Evolutionary conservation across 2,888 invertebrate species (phyloP), one percentile per base, ranked within the genome.

Genomic region (Neoscelio sp.): DNA sequence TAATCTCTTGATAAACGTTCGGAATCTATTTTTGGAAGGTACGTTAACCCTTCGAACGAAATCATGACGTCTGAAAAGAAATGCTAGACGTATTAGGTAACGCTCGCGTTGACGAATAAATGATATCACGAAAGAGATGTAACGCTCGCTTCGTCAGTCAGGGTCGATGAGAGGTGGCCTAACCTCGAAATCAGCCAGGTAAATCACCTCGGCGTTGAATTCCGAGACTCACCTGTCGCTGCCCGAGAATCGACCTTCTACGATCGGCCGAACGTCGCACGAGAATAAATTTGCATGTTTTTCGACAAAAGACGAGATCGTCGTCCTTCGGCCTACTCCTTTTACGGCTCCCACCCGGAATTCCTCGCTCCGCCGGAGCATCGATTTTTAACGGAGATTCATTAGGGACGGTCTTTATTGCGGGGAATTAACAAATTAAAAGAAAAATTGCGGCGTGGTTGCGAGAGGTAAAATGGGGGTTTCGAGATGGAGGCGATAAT

Each of bases 261-360:
- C 81, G 82, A 81, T 85, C 82, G 82, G 80, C 76, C 81, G 82
- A 65, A 81, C 81, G 74, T 80, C 85, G 82, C 83, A 84, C 84
- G 78, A 83, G 87, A 87, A 88, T 87, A 88, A 86, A 86, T 88
- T 88, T 85, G 84, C 86, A 88, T 87, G 81, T 84, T 76, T 73
- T 62, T 81, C 83, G 84, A 86, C 85, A 86, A 85, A 86, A 86
- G 87, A 81, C 84, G 84, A 82, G 85, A 83, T 84, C 86, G 84
- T 67, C 81, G 87, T 82, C 87, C 87, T 87, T 87, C 86, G 81
- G 54, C 73, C 46, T 80, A 48, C 82, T 83, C 83, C 84, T 85
- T 85, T 83, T 83, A 82, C 84, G 76, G 77, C 75, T 80, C 71
- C 78, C 76, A 75, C 82, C 82, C 80, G 83, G 82, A 85, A 86